Base-by-base conservation (phyloP, 2,888 invertebrate species). In the Cephus spinipes region DNA sequence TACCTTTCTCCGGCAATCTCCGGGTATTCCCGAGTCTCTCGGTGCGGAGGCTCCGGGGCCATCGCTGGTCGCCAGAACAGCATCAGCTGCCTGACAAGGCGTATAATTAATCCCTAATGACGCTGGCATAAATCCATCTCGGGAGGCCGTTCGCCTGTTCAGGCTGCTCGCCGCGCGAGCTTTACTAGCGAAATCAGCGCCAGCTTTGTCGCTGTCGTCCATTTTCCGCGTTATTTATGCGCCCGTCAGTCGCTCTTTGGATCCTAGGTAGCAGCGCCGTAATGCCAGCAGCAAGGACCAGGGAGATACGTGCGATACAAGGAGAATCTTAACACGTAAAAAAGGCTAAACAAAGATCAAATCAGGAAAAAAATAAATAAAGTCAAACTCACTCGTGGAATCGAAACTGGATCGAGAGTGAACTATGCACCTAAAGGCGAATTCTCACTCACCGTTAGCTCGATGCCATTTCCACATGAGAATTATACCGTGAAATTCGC, bases 31-130 rank as follows among this genome's bases (percentile, higher is more conserved):
- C 40, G 11, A 31, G 69, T 35, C 34, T 36, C 69, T 69, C 69
- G 12, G 32, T 23, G 71, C 15, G 71, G 31, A 71, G 32, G 31
- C 12, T 31, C 71, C 80, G 83, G 82, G 80, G 82, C 84, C 85
- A 83, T 85, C 84, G 81, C 82, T 79, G 78, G 78, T 81, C 81
- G 81, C 81, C 83, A 74, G 79, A 73, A 79, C 79, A 84, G 87
- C 88, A 89, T 89, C 88, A 88, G 88, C 87, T 89, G 89, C 80
- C 85, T 89, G 89, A 89, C 89, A 88, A 89, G 89, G 88, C 88
- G 88, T 89, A 89, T 89, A 89, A 89, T 89, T 89, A 89, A 89
- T 89, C 89, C 88, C 87, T 89, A 89, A 89, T 89, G 89, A 89
- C 88, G 88, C 87, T 84, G 87, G 87, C 87, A 88, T 89, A 88